Evolutionary conservation across 1,140 invertebrate species (phyloP).

Genomic region (Calephelis nemesis): DNA sequence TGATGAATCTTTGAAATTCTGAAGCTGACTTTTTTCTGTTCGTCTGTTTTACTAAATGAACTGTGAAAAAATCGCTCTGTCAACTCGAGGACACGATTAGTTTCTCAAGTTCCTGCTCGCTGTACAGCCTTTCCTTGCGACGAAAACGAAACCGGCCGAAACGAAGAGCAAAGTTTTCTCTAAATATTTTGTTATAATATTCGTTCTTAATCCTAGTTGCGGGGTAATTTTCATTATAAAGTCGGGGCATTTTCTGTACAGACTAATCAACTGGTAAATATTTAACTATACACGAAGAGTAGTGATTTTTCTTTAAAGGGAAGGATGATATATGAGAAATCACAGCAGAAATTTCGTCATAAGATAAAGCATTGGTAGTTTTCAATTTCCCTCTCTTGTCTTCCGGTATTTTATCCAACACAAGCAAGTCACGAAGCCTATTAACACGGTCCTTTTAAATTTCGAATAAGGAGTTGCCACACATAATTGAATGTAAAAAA

Average conservation of each 20-base stretch:
- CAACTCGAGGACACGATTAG: neutral
- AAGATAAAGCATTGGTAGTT: conserved; percentile 2
- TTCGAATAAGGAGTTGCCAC: conserved; percentile 5
- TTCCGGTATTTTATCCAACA: conserved; percentile 14
- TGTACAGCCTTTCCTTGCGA: conserved; percentile 1
- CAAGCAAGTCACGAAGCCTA: conserved; percentile 20
- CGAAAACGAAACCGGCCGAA: conserved; percentile 1
- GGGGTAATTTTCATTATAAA: conserved; percentile 16
- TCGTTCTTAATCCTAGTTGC: conserved; percentile 8
- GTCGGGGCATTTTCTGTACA: neutral
- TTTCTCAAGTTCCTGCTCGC: neutral
- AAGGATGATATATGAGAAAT: neutral
- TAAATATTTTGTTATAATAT: conserved; percentile 13
- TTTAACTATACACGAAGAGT: neutral
- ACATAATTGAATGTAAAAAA: conserved; percentile 9
- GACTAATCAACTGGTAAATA: conserved; percentile 1
- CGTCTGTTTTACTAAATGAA: neutral
- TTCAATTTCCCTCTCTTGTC: conserved; percentile 19
- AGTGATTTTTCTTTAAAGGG: conserved; percentile 5
- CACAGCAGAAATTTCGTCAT: conserved; percentile 10
- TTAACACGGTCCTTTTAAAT: conserved; percentile 17
- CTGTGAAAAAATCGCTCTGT: conserved; percentile 2
- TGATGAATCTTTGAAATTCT: neutral
- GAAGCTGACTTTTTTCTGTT: neutral
- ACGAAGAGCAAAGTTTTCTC: conserved; percentile 18